Base-by-base conservation (phyloP, 1,140 invertebrate genomes). In the Coboldia fuscipes region DNA sequence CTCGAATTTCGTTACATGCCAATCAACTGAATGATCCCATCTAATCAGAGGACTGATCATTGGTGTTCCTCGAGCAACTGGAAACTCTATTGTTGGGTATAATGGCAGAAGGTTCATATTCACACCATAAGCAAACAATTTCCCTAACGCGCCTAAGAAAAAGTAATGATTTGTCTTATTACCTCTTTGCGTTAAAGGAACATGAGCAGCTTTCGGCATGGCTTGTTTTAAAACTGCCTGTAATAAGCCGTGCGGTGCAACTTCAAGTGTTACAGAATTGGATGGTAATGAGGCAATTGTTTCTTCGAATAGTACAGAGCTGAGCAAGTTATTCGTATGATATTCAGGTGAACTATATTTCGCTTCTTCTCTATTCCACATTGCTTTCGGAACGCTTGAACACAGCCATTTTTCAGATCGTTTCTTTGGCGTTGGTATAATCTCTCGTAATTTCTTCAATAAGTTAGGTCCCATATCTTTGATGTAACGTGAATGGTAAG, bases 11-110 rank as follows among this genome's bases (percentile, higher is more conserved):
- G 47, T 48, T 8, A 58, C 60, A 51, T 52, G 70, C 71, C 69
- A 79, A 41, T 74, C 68, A 40, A 83, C 73, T 7, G 68, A 70
- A 52, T 97, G 92, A 48, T 96, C 84, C 92, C 92, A 97, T 39
- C 72, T 70, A 2, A 86, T 65, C 0, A 88, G 47, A 8, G 81
- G 68, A 4, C 71, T 65, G 18, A 89, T 61, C 63, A 75, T 75
- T 1, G 75, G 70, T 0, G 83, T 89, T 14, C 74, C 72, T 16
- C 70, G 54, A 2, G 78, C 68, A 1, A 89, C 84, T 0, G 85
- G 84, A 52, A 70, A 83, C n/a, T 66, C 50, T 0, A 83, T 58
- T 24, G 56, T 50, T 0, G 70, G 68, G 50, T 75, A 75, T 13
- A 77, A 33, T 57, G 62, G 14, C 43, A 56, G 17, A 58, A 45